A percentile compares a stretch with the other conserved stretches of the same genome.
Evolutionary conservation across 2,113 vertebrate species (phyloP).

Genomic region (Pontoporia blainvillei): DNA sequence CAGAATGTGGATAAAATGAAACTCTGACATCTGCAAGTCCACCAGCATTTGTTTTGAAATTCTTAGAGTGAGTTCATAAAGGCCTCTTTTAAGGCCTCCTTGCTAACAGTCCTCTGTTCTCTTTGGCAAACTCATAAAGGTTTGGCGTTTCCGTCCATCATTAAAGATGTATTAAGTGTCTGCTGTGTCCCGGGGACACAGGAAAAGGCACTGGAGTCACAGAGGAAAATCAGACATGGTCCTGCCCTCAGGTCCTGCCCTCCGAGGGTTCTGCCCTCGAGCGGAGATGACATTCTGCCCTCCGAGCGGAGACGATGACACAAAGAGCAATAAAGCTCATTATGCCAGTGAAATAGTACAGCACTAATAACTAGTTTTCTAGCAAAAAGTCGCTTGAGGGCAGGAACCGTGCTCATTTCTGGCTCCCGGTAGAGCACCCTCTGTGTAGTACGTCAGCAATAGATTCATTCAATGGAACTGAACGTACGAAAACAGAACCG

Average conservation of each 20-base stretch:
- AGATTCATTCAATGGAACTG: neutral
- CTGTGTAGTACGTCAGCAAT: neutral
- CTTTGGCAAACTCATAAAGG: neutral
- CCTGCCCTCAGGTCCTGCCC: neutral
- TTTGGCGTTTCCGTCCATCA: neutral
- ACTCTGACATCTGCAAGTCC: neutral
- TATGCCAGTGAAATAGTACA: neutral
- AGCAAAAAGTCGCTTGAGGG: slow-evolving; percentile 10
- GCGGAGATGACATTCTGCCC: no score
- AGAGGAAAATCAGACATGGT: neutral
- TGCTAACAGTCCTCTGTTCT: neutral
- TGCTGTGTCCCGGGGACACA: neutral
- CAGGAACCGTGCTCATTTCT: neutral
- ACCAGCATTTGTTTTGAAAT: neutral
- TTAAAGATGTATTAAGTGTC: neutral
- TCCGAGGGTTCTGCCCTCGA: no score
- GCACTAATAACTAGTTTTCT: neutral
- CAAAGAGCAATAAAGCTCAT: neutral
- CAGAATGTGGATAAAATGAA: neutral
- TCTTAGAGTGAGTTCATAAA: neutral
- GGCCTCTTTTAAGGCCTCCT: neutral
- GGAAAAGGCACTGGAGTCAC: neutral
- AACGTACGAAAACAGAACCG: neutral
- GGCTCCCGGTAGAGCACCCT: neutral
- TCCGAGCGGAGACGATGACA: neutral